Base-by-base conservation (phyloP, 2,888 invertebrate genomes). In the Thyatira batis region DNA sequence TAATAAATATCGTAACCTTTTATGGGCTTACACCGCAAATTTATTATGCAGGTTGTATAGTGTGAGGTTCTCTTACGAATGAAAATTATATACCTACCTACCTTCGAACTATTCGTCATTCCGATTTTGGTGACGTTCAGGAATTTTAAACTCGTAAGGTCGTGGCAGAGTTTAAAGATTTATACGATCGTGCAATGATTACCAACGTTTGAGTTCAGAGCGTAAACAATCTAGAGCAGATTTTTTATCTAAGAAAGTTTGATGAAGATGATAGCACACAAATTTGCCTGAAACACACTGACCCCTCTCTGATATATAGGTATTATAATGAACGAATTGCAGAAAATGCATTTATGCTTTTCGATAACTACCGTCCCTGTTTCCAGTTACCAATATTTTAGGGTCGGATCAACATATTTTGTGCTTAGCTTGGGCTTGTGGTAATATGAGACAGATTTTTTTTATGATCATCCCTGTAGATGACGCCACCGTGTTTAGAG, bases 1-100 rank as follows among this genome's bases (percentile, higher is more conserved):
- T 70, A 67, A 78, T 80, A 80, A 76, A 78, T 64, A 61, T 59
- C 71, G 72, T 48, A 71, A 69, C 63, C 59, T 67, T 68, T 68
- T 71, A 72, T 58, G 55, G 60, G 56, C 59, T 60, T 63, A 67
- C 53, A 57, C 63, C 58, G 63, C 67, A 67, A 67, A 72, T 69
- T 72, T 73, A 68, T 76, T 70, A 81, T 78, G 73, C 74, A 71
- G 60, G 55, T 59, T 53, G 65, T 61, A 63, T 57, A 51, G 49
- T 61, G 54, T 51, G 61, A 39, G 60, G 57, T 54, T 50, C 52
- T 54, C 55, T 58, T 62, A 63, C 61, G 57, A 53, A 57, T 56
- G 53, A 56, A 49, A 61, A 64, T 67, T 72, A 51, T 60, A 61
- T 53, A 62, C 52, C 8, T 17, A 20, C 17, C 43, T 8, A 13